Evolutionary conservation across 1,140 invertebrate genomes (phyloP), one percentile per base, ranked within the genome.

Genomic region (Pachypsylla venusta): DNA sequence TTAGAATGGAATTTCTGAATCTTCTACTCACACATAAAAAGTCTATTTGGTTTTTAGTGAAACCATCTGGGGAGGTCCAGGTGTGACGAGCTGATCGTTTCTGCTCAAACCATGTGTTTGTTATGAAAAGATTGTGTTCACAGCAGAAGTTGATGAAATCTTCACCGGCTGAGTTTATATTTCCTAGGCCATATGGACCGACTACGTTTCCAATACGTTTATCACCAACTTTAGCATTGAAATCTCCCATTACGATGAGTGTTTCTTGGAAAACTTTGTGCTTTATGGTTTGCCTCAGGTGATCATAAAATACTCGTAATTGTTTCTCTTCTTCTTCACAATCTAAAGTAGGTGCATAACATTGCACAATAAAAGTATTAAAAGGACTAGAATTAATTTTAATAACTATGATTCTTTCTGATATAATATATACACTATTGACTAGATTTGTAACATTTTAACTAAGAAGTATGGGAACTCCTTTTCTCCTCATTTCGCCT

Each of bases 41-140:
- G 35, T 64, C 64, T 57, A 64, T 64, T 54, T 65, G 58, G 59
- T 66, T 65, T 42, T 58, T 54, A 48, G 60, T 59, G 25, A 26
- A 26, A 20, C 60, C 57, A 58, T 60, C 54, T 35, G 62, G 61
- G 20, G 66, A 65, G 25, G 56, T 60, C 64, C 63, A 66, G 19
- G 63, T 65, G 19, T 57, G 56, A 40, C 62, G 55, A 48, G 64
- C 60, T 19, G 64, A 60, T 20, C 59, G 24, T 57, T 64, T 63
- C 39, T 67, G 60, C 10, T 39, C 26, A 25, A 65, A 66, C 10
- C 54, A 40, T 24, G 54, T 59, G 35, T 60, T 60, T 24, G 35
- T 13, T 19, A 62, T 57, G 58, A 40, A 62, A 2, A 62, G 24
- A 12, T 59, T 55, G 25, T 59, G 20, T 24, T 40, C 25, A 13